A percentile compares a stretch with the other conserved stretches of the same genome.
These are phyloP conservation scores for Acanthoscelides obtectus DNA, from an alignment of 2,888 invertebrate species.

Conservation along the genomic window DNA sequence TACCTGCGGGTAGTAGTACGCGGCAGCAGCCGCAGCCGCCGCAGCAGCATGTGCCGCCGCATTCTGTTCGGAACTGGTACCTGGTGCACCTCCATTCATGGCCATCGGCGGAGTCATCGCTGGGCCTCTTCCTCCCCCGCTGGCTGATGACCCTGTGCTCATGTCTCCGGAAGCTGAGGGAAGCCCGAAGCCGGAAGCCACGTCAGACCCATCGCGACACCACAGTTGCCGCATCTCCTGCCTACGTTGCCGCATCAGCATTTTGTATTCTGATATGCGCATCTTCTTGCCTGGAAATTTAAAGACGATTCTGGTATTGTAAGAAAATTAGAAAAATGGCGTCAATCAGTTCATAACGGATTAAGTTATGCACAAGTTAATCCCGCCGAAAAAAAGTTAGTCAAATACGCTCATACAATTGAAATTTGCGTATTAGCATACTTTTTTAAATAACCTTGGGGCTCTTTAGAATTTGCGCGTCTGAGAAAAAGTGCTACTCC, in stretches of 20 bases:
- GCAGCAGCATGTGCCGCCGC: background rate
- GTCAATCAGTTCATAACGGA: too few relatives aligned
- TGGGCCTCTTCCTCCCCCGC: slow-evolving; percentile 52
- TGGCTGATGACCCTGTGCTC: slow-evolving; percentile 50
- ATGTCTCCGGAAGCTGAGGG: slow-evolving; percentile 19
- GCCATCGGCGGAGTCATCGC: slow-evolving; percentile 60
- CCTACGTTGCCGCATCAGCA: slow-evolving; percentile 84
- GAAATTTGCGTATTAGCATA: too few relatives aligned
- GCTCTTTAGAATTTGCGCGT: too few relatives aligned
- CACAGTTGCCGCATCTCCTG: slow-evolving; percentile 94
- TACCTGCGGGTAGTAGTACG: slow-evolving; percentile 61
- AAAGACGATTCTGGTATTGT: too few relatives aligned
- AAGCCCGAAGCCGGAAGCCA: slow-evolving; percentile 52
- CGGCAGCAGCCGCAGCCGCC: slow-evolving; percentile 31
- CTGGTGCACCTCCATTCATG: slow-evolving; percentile 55
- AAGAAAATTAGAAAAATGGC: too few relatives aligned
- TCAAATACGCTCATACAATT: too few relatives aligned
- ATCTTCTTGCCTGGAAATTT: slow-evolving; percentile 69
- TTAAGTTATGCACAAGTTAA: too few relatives aligned
- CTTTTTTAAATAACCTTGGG: too few relatives aligned
- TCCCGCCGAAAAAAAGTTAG: too few relatives aligned
- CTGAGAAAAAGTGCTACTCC: too few relatives aligned
- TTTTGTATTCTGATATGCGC: slow-evolving; percentile 98
- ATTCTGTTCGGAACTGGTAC: slow-evolving; percentile 38
- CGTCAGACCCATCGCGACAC: slow-evolving; percentile 75